Conservation (phyloP, 1,140 invertebrate species). For the Lanistes nyassanus region DNA sequence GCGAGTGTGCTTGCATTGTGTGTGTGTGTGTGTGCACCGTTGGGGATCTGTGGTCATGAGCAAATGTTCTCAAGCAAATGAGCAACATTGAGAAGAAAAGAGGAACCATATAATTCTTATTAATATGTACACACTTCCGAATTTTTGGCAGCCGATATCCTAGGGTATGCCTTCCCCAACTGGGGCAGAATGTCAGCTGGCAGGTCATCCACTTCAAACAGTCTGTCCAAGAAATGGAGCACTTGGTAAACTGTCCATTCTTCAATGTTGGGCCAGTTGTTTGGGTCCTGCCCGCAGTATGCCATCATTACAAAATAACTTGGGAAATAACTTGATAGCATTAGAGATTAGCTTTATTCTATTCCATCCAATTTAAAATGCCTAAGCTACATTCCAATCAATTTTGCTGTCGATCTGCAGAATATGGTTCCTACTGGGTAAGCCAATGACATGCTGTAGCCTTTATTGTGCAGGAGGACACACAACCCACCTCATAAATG, state of each 20-base stretch:
- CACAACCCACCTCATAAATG: no score
- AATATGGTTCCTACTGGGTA: no score
- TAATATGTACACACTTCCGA: slow-evolving; percentile 37
- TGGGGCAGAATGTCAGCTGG: slow-evolving; percentile 12
- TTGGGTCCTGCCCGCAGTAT: background rate
- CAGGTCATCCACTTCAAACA: slow-evolving; percentile 32
- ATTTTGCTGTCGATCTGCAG: no score
- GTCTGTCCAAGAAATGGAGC: slow-evolving; percentile 43
- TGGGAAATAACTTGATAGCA: background rate
- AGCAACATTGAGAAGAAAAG: background rate
- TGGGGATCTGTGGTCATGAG: background rate
- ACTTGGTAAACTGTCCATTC: slow-evolving; percentile 42
- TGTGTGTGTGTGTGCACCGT: background rate
- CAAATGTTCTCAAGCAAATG: background rate
- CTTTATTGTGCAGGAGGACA: no score
- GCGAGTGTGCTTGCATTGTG: background rate
- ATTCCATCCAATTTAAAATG: no score
- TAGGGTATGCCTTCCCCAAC: slow-evolving; percentile 29
- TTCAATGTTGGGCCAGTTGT: slow-evolving; percentile 24
- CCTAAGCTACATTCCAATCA: no score
- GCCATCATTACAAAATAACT: background rate
- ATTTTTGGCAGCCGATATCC: slow-evolving; percentile 41
- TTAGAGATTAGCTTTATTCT: no score
- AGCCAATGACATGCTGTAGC: no score
- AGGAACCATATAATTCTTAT: background rate